Conservation (phyloP, 2,888 invertebrate species). For the Pachymerium ferrugineum region DNA sequence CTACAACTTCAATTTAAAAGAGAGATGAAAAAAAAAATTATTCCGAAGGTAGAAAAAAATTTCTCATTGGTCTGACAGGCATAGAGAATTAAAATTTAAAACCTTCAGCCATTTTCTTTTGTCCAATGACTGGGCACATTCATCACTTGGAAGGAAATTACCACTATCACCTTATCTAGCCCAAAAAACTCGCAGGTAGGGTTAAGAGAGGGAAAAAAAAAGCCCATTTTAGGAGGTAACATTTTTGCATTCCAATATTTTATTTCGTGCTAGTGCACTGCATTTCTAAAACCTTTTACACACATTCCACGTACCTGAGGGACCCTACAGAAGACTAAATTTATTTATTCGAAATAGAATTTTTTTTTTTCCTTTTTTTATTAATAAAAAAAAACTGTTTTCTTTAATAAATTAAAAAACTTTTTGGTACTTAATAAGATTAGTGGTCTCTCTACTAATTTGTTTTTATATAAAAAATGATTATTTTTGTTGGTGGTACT, state of each 20-base stretch:
- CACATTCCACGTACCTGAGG: background rate
- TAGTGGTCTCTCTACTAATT: too few relatives aligned
- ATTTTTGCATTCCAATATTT: conserved; percentile 23
- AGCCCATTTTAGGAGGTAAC: conserved; percentile 1
- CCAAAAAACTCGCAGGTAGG: background rate
- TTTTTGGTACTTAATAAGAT: too few relatives aligned
- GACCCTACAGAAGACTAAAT: background rate
- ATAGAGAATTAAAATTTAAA: conserved; percentile 24
- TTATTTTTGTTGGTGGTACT: too few relatives aligned
- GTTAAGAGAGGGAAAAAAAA: too few relatives aligned
- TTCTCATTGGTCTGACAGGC: conserved; percentile 15
- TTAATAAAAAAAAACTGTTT: too few relatives aligned
- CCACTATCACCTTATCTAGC: conserved; percentile 22
- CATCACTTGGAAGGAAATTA: conserved; percentile 16
- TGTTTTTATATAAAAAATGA: too few relatives aligned
- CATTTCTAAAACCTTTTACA: background rate
- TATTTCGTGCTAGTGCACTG: background rate
- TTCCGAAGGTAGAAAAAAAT: background rate
- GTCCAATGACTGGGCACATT: conserved; percentile 27
- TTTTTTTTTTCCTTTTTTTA: too few relatives aligned
- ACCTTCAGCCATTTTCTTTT: conserved; percentile 25
- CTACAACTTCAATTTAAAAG: conserved; percentile 4
- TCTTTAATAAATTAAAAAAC: too few relatives aligned
- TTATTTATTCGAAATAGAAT: background rate
- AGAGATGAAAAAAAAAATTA: background rate